These are phyloP conservation scores for Diglossa cyanea DNA, from an alignment of 2,797 vertebrate genomes.

Conservation along the genomic window DNA sequence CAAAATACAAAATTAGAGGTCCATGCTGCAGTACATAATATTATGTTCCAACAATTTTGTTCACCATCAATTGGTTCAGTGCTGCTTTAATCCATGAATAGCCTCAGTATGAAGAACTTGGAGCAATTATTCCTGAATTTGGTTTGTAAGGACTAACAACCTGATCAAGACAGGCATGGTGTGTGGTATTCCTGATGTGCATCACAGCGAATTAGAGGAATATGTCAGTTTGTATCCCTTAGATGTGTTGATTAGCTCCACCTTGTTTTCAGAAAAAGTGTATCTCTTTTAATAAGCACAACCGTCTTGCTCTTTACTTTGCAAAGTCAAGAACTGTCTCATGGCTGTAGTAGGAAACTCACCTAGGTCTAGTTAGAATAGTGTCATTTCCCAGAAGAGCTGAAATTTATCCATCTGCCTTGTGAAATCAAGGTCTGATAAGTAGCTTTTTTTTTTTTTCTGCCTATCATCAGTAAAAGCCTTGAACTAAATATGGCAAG, in stretches of 20 bases:
- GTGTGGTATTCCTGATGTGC: not conserved
- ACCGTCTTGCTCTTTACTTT: not conserved
- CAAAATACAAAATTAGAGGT: not conserved
- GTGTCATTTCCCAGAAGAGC: not conserved
- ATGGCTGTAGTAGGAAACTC: not conserved
- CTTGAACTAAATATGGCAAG: not conserved
- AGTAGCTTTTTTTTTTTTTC: not conserved
- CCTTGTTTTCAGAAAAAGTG: not conserved
- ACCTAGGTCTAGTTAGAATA: not conserved
- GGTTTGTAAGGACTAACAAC: not conserved
- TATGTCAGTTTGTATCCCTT: not conserved
- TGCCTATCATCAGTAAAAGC: not conserved
- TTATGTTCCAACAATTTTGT: not conserved
- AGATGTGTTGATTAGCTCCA: not conserved
- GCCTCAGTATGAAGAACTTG: not conserved
- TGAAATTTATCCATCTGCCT: not conserved
- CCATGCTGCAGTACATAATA: not conserved
- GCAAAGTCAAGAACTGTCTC: not conserved
- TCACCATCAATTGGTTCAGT: not conserved
- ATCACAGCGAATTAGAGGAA: not conserved
- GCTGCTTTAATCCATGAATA: slow-evolving; percentile 3
- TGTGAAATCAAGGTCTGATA: not conserved
- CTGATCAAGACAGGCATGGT: not conserved
- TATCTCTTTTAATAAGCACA: not conserved
- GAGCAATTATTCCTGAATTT: not conserved